Percentiles rank a stretch among this genome's conserved stretches.
Evolutionary conservation across 2,888 invertebrate genomes (phyloP).

Genomic region (Ischnura elegans): DNA sequence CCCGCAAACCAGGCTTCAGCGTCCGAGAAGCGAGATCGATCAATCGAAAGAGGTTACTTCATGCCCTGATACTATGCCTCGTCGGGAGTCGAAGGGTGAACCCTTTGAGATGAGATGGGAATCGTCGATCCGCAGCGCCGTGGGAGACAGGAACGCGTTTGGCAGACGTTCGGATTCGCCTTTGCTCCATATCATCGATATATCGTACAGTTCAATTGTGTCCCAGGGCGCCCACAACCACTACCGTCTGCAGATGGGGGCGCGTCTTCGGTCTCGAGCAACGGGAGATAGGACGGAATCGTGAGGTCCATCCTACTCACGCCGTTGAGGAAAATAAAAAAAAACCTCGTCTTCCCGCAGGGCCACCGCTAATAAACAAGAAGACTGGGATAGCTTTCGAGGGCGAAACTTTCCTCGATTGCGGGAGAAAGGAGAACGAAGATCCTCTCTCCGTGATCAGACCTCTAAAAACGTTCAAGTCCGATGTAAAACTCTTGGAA

Average conservation of each 20-base stretch:
- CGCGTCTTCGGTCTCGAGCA: neutral
- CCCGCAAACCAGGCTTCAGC: too few species aligned
- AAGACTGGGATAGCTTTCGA: too few species aligned
- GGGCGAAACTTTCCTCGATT: too few species aligned
- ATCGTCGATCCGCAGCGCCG: neutral
- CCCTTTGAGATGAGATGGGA: neutral
- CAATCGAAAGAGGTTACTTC: neutral
- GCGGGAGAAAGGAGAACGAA: too few species aligned
- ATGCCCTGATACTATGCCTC: neutral
- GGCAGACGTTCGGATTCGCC: neutral
- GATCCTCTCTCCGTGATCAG: too few species aligned
- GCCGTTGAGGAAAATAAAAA: too few species aligned
- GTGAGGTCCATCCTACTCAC: too few species aligned
- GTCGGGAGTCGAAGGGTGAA: neutral
- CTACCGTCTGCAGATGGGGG: neutral
- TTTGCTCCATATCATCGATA: neutral
- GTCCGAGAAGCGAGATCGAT: neutral
- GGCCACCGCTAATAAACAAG: too few species aligned
- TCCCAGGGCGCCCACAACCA: neutral
- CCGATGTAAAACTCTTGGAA: too few species aligned
- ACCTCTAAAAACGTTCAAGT: too few species aligned
- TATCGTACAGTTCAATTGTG: neutral
- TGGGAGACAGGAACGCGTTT: neutral
- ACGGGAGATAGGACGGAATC: neutral
- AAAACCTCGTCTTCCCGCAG: too few species aligned